These are phyloP conservation scores for Megastigmus dorsalis DNA, from an alignment of 2,888 invertebrate species.

Conservation along the genomic window DNA sequence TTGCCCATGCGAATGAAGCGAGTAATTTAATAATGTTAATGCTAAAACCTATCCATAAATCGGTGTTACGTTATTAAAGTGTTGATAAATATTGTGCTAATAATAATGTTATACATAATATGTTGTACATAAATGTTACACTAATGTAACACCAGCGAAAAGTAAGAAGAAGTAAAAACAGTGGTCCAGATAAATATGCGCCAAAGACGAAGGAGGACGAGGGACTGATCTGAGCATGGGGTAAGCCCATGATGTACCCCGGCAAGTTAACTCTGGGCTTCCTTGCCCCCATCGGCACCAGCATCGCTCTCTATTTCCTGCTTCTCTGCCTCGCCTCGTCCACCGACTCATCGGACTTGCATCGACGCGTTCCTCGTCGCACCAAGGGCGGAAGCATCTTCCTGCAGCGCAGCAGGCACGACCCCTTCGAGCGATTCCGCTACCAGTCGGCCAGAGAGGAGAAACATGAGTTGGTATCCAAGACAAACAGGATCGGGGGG, in stretches of 20 bases:
- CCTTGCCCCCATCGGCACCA: constrained; percentile 63
- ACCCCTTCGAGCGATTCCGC: no score
- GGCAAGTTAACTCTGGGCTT: constrained; percentile 66
- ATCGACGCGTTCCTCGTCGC: neutral
- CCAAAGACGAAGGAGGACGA: constrained; percentile 38
- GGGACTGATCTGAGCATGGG: constrained; percentile 66
- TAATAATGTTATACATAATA: no score
- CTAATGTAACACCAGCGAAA: no score
- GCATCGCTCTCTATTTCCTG: neutral
- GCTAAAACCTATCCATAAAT: no score
- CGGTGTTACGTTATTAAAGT: no score
- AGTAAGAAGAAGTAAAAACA: neutral
- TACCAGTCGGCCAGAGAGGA: neutral
- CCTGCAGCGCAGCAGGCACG: no score
- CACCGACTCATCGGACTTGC: neutral
- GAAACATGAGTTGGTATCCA: neutral
- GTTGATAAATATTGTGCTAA: no score
- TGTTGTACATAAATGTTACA: no score
- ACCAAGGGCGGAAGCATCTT: neutral
- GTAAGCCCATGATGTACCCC: constrained; percentile 67
- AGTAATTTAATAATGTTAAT: no score
- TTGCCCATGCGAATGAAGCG: no score
- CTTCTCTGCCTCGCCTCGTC: neutral
- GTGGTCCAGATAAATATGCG: constrained; percentile 23
- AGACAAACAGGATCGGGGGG: neutral